Percentiles rank a stretch among this genome's conserved stretches.
These are phyloP conservation scores for Trinorchestia longiramus DNA, from an alignment of 1,140 invertebrate genomes.

Conservation along the genomic window DNA sequence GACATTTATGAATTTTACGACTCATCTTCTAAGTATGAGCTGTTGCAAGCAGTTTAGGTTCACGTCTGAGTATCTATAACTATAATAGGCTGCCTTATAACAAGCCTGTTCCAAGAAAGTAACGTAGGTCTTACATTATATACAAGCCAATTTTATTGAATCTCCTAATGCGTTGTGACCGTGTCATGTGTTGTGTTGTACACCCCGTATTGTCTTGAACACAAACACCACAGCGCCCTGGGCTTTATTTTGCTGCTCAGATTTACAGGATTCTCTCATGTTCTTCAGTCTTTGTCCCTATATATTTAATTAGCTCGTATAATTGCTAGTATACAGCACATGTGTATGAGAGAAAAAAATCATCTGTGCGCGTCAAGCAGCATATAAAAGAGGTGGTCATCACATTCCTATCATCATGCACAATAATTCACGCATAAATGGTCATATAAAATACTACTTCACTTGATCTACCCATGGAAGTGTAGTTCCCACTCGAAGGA, in stretches of 20 bases:
- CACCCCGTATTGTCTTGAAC: neutral
- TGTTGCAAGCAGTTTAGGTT: neutral
- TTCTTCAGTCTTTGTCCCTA: neutral
- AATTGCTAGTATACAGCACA: neutral
- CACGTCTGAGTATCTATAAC: neutral
- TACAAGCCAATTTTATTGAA: neutral
- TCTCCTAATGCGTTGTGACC: neutral
- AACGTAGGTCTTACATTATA: neutral
- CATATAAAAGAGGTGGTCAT: too few species aligned
- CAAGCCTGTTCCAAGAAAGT: neutral
- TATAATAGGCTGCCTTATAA: too few species aligned
- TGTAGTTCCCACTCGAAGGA: neutral
- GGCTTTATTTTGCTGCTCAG: neutral
- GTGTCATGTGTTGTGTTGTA: neutral
- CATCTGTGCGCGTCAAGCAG: too few species aligned
- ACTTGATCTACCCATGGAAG: neutral
- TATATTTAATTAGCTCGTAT: too few species aligned
- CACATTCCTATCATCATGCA: too few species aligned
- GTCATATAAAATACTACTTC: neutral
- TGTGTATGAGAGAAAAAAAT: neutral
- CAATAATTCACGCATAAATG: too few species aligned
- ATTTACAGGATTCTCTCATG: neutral
- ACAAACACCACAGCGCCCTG: neutral
- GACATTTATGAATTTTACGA: neutral
- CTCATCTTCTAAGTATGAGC: neutral